Conservation (phyloP, 2,113 vertebrate species). For the Microcebus murinus region DNA sequence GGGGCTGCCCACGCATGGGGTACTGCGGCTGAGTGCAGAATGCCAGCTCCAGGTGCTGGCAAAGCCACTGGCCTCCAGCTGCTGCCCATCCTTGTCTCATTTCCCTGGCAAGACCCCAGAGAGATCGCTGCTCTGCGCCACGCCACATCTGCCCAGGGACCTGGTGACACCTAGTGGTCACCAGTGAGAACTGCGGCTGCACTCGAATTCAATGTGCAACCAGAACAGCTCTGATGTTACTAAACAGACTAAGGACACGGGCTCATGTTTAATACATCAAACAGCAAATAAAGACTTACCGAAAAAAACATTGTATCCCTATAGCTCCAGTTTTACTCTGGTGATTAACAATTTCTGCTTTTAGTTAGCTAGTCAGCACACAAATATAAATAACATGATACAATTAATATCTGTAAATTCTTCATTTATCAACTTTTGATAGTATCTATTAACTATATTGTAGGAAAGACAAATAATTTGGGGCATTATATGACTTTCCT, state of each 20-base stretch:
- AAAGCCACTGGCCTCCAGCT: not conserved
- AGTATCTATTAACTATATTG: not conserved
- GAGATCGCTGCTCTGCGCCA: not conserved
- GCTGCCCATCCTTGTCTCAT: not conserved
- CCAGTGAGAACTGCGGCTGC: not conserved
- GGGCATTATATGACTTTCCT: not conserved
- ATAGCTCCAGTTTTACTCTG: not conserved
- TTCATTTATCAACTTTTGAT: not conserved
- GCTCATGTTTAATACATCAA: not conserved
- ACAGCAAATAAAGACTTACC: not conserved
- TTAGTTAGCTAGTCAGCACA: not conserved
- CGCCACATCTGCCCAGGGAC: not conserved
- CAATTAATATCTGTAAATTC: not conserved
- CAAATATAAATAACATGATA: not conserved
- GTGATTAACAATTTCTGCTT: not conserved
- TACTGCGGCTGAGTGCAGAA: too few relatives aligned
- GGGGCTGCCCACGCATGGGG: not conserved
- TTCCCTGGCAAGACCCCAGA: too few relatives aligned
- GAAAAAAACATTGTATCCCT: not conserved
- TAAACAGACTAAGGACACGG: not conserved
- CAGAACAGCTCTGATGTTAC: accelerated
- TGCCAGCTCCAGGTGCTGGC: not conserved
- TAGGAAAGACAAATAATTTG: not conserved
- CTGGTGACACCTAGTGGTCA: not conserved
- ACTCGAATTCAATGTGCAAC: not conserved